A percentile compares a stretch with the other conserved stretches of the same genome.
These are phyloP conservation scores for Pachycephala philippinensis DNA, from an alignment of 2,113 vertebrate species.

Conservation along the genomic window DNA sequence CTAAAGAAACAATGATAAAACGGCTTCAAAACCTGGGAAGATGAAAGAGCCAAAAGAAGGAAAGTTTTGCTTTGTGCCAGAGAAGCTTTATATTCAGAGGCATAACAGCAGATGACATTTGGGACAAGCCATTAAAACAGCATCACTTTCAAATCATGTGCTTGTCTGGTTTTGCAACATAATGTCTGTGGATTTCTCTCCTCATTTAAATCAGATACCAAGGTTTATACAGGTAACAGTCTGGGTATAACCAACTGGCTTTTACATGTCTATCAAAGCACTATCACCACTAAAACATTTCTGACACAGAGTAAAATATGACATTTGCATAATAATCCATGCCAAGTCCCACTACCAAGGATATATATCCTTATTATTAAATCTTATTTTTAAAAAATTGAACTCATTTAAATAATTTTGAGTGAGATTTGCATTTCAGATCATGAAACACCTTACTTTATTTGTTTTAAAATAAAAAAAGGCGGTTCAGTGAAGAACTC, in stretches of 20 bases:
- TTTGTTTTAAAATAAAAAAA: background rate
- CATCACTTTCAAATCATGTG: background rate
- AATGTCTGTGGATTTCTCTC: background rate
- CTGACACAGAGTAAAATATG: background rate
- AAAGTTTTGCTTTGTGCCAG: background rate
- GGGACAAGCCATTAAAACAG: background rate
- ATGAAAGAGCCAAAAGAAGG: background rate
- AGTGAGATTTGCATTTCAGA: background rate
- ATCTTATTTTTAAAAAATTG: background rate
- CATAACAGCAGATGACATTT: background rate
- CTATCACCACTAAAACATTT: background rate
- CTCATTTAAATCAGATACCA: background rate
- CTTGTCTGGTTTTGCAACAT: background rate
- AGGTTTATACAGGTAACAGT: background rate
- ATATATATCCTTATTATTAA: background rate
- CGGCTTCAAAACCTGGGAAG: background rate
- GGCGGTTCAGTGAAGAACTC: background rate
- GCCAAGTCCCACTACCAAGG: background rate
- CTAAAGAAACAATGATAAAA: background rate
- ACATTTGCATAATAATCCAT: background rate
- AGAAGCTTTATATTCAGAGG: background rate
- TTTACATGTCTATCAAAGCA: background rate
- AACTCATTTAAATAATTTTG: background rate
- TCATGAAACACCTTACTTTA: background rate
- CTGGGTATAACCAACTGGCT: background rate